phyloP scores from a whole-genome alignment of 2,888 invertebrate species.

The Tipula confusa region DNA sequence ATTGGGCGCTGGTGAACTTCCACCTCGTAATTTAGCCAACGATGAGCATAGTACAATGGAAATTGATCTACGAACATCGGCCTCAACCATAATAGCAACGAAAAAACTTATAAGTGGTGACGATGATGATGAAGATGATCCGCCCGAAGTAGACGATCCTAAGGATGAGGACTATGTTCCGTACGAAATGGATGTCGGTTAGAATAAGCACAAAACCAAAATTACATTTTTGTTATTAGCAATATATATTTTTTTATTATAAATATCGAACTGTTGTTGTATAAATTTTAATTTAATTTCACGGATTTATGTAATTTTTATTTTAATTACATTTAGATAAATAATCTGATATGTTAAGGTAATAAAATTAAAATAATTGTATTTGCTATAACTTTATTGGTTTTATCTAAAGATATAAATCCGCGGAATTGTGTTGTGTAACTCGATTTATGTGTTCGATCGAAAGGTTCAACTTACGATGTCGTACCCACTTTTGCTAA shows the following conservation, averaged over 20 bases:
- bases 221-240: background rate
- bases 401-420: too few relatives aligned
- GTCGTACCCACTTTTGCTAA: too few relatives aligned
- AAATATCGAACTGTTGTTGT: background rate
- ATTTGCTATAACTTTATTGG: too few relatives aligned
- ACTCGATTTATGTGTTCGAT: too few relatives aligned
- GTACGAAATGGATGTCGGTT: background rate
- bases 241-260: background rate
- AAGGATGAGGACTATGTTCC: slow-evolving; percentile 30
- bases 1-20: slow-evolving; percentile 39
- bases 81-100: background rate
- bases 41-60: background rate
- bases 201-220: background rate
- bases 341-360: background rate
- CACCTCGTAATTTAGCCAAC: slow-evolving; percentile 32
- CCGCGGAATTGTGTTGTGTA: too few relatives aligned
- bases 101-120: background rate
- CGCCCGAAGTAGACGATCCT: background rate
- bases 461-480: too few relatives aligned
- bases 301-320: background rate
- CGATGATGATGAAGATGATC: background rate
- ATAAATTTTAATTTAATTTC: background rate
- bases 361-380: background rate
- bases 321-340: background rate
- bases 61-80: background rate